Percentiles rank a stretch among this genome's conserved stretches.
phyloP scores from a whole-genome alignment of 2,113 vertebrate genomes.

The Amphilophus citrinellus region DNA sequence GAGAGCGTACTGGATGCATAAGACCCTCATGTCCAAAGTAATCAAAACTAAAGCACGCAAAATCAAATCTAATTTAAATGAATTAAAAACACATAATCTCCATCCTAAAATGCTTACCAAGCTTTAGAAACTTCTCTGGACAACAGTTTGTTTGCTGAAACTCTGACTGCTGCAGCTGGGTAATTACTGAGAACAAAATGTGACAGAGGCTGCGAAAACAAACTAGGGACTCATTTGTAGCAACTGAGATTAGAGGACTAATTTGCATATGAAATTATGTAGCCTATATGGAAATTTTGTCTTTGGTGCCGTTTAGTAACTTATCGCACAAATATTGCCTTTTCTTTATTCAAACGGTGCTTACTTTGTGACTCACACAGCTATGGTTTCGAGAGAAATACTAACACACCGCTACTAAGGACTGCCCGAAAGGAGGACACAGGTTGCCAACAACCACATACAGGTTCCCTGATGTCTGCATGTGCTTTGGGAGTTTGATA shows the following conservation, averaged over 20 bases:
- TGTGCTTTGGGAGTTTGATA: background rate
- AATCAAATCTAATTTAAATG: background rate
- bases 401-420: background rate
- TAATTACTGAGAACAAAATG: constrained; percentile 28
- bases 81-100: constrained; percentile 10
- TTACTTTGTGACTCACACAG: background rate
- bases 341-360: background rate
- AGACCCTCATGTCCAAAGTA: constrained; percentile 9
- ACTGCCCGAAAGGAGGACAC: background rate
- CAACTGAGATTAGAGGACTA: constrained; percentile 14
- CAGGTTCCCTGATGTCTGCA: background rate
- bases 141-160: background rate
- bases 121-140: background rate
- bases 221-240: constrained; percentile 9
- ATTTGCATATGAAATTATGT: constrained; percentile 17
- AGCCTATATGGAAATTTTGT: background rate
- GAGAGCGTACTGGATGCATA: constrained; percentile 14
- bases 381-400: background rate
- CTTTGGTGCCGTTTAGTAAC: background rate
- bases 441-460: background rate
- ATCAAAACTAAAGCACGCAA: background rate
- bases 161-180: constrained; percentile 17
- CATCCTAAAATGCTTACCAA: background rate
- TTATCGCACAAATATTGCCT: background rate
- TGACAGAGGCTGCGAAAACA: constrained; percentile 30